These are phyloP conservation scores for Neomonachus schauinslandi DNA, from an alignment of 2,113 vertebrate genomes.

Conservation along the genomic window DNA sequence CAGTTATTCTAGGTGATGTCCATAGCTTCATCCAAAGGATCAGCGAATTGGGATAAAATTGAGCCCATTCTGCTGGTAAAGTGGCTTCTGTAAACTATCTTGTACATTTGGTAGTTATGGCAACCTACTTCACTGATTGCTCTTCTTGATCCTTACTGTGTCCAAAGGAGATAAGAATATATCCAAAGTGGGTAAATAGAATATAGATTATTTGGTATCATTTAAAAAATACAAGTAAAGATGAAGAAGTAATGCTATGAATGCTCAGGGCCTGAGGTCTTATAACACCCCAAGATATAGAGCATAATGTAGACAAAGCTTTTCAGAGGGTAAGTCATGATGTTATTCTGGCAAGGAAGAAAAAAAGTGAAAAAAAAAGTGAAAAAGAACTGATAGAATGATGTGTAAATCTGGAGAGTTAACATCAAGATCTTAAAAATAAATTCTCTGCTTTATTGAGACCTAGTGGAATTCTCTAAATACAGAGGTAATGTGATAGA, in stretches of 20 bases:
- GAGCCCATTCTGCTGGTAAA: neutral
- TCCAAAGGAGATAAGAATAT: neutral
- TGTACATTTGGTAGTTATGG: neutral
- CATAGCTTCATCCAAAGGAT: neutral
- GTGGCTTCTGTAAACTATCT: neutral
- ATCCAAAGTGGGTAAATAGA: neutral
- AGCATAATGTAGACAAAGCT: neutral
- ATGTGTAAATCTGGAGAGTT: conserved; percentile 1
- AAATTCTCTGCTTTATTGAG: conserved; percentile 5
- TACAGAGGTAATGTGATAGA: neutral
- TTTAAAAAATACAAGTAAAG: neutral
- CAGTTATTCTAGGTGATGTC: neutral
- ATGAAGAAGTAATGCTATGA: neutral
- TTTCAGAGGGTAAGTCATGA: neutral
- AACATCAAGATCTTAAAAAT: conserved; percentile 65
- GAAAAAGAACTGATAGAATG: conserved; percentile 8
- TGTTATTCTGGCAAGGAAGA: neutral
- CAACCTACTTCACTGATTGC: neutral
- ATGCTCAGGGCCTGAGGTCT: neutral
- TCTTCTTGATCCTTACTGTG: neutral
- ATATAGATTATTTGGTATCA: neutral
- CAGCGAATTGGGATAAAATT: neutral
- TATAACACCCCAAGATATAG: neutral
- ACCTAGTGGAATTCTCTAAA: conserved; percentile 44
- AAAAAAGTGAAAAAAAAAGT: neutral